Percentiles rank a stretch among this genome's conserved stretches.
Evolutionary conservation across 1,140 invertebrate species (phyloP).

Genomic region (Drosophila eugracilis): DNA sequence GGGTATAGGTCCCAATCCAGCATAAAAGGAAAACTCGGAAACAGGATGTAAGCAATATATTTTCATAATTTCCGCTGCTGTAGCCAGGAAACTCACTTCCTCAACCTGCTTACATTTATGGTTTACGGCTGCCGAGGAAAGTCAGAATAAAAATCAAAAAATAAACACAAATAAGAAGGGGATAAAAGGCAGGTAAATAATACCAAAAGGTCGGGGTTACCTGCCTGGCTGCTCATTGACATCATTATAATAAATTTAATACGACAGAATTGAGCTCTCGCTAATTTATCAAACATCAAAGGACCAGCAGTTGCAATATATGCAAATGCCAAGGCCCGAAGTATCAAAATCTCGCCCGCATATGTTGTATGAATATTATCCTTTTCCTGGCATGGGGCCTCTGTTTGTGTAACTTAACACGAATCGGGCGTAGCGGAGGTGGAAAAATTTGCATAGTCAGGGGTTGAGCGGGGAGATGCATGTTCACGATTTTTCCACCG

Average conservation of each 20-base stretch:
- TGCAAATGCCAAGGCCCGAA: constrained; percentile 68
- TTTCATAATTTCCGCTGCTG: constrained; percentile 76
- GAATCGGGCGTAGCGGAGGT: constrained; percentile 9
- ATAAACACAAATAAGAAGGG: constrained; percentile 45
- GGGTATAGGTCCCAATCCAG: neutral
- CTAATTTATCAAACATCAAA: constrained; percentile 77
- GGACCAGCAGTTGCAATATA: constrained; percentile 58
- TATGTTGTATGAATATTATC: constrained; percentile 80
- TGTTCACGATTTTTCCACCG: constrained; percentile 38
- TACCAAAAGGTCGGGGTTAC: constrained; percentile 18
- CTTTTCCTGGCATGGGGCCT: constrained; percentile 39
- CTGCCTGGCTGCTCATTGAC: constrained; percentile 46
- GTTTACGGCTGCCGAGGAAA: constrained; percentile 58
- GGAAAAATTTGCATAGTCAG: constrained; percentile 68
- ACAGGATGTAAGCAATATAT: constrained; percentile 76
- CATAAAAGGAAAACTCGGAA: constrained; percentile 33
- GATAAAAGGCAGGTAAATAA: constrained; percentile 41
- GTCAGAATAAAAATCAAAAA: constrained; percentile 66
- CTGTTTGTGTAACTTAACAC: constrained; percentile 70
- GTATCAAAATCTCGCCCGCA: constrained; percentile 40
- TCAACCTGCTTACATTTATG: constrained; percentile 65
- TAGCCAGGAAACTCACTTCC: constrained; percentile 31
- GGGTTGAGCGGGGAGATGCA: constrained; percentile 27
- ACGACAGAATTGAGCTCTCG: constrained; percentile 38
- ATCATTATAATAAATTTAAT: constrained; percentile 73